Base-by-base conservation (phyloP, 2,113 vertebrate genomes). In the Cyanistes caeruleus region DNA sequence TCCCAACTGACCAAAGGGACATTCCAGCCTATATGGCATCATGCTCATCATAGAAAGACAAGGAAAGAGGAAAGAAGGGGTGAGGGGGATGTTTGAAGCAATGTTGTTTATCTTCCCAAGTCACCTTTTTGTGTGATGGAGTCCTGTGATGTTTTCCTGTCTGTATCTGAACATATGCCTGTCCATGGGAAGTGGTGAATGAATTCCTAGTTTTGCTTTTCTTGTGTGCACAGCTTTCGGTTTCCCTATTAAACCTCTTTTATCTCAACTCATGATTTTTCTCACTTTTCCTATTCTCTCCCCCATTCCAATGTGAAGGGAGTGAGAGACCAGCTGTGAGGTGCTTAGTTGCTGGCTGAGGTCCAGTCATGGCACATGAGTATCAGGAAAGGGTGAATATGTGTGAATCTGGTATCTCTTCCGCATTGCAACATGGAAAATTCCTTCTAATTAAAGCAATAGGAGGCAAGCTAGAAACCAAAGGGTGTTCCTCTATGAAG, bases 81-180 rank as follows among this genome's bases (percentile, higher is more conserved):
- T 28, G 17, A 11, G 6, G 3, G 1, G 2, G 15, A 39, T n/a
- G 16, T 48, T 70, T 53, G 23, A 13, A 63, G 13, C 1, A 12
- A 62, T 25, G 9, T 8, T 0, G 0, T 55, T 48, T 79, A 6
- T n/a, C 22, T 44, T 53, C 46, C 12, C 39, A 20, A n/a, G 8
- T 35, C 13, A 21, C 5, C 0, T 1, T 11, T 39, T 28, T 2
- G 1, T 41, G 41, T 48, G n/a, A 70, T 24, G 19, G 24, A 55
- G 13, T 4, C 24, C 23, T 48, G 17, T 15, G 11, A 4, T 64
- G 30, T 5, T 48, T 48, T 55, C 13, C 7, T 41, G 19, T 20
- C 30, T 11, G 3, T n/a, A 13, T 46, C 18, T 53, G 55, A 69
- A 13, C 19, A 13, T 6, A 19, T 4, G 6, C 4, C 22, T 13